A percentile compares a stretch with the other conserved stretches of the same genome.
Evolutionary conservation across 2,797 vertebrate genomes (phyloP).

Genomic region (Xiphorhynchus erythropygius): DNA sequence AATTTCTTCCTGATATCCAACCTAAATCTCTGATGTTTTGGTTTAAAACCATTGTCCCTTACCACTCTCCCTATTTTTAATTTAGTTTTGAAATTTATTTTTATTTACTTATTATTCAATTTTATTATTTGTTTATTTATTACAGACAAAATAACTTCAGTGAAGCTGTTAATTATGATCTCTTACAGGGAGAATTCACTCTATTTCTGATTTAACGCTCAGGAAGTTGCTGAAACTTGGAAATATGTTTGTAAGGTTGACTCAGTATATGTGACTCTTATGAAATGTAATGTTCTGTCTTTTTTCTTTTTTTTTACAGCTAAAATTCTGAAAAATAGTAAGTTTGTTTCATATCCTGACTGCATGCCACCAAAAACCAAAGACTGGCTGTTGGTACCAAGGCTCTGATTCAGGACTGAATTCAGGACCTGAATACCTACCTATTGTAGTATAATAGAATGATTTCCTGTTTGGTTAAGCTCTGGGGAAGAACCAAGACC

Average conservation of each 20-base stretch:
- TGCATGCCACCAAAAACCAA: not conserved
- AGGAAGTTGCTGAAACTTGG: not conserved
- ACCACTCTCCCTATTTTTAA: not conserved
- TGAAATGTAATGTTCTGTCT: not conserved
- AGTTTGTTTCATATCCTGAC: not conserved
- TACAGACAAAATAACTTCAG: not conserved
- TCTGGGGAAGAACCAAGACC: not conserved
- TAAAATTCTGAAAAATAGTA: not conserved
- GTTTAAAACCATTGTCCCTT: not conserved
- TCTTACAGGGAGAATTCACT: not conserved
- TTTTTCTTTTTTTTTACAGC: not conserved
- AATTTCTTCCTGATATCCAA: not conserved
- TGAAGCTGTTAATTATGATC: not conserved
- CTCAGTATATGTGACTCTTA: not conserved
- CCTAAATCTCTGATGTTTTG: not conserved
- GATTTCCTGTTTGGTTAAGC: not conserved
- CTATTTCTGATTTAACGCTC: not conserved
- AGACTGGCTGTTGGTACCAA: not conserved
- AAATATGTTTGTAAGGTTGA: not conserved
- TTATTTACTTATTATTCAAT: not conserved
- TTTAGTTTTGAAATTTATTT: not conserved
- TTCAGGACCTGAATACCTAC: too few species aligned
- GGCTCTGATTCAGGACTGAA: not conserved
- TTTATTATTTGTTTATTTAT: not conserved
- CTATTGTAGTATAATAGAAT: not conserved